Conservation (phyloP, 2,113 vertebrate species). For the Strigops habroptila region DNA sequence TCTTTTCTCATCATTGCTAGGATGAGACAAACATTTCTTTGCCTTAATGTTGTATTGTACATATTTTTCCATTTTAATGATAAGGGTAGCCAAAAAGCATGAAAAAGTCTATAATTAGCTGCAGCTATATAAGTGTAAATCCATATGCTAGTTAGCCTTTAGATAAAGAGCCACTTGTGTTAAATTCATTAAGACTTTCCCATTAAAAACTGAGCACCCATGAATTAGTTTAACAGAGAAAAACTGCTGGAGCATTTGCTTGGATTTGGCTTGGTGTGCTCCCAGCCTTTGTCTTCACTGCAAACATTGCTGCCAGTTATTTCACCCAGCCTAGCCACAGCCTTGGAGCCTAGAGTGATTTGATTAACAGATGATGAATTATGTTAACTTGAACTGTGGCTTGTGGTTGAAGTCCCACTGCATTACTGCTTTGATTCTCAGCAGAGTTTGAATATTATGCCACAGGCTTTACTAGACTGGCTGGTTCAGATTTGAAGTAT, state of each 20-base stretch:
- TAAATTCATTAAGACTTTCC: slow-evolving; percentile 22
- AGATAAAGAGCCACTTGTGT: slow-evolving; percentile 15
- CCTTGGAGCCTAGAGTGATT: not conserved
- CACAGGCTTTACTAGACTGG: not conserved
- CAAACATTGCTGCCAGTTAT: not conserved
- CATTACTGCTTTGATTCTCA: not conserved
- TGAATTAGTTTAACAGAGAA: not conserved
- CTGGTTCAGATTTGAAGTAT: not conserved
- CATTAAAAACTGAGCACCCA: not conserved
- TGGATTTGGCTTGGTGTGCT: not conserved
- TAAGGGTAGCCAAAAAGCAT: not conserved
- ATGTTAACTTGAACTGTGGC: not conserved
- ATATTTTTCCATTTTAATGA: not conserved
- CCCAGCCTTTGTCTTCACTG: not conserved
- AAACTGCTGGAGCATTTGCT: not conserved
- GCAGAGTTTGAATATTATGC: not conserved
- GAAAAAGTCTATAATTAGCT: slow-evolving; percentile 1
- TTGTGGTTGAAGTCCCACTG: not conserved
- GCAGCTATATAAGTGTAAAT: slow-evolving; percentile 7
- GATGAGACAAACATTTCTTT: slow-evolving; percentile 17
- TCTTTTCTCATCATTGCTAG: not conserved
- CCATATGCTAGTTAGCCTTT: not conserved
- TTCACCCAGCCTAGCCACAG: not conserved
- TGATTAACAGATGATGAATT: not conserved
- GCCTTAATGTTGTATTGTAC: not conserved